Evolutionary conservation across 2,113 vertebrate genomes (phyloP).

Genomic region (Edolisoma coerulescens): DNA sequence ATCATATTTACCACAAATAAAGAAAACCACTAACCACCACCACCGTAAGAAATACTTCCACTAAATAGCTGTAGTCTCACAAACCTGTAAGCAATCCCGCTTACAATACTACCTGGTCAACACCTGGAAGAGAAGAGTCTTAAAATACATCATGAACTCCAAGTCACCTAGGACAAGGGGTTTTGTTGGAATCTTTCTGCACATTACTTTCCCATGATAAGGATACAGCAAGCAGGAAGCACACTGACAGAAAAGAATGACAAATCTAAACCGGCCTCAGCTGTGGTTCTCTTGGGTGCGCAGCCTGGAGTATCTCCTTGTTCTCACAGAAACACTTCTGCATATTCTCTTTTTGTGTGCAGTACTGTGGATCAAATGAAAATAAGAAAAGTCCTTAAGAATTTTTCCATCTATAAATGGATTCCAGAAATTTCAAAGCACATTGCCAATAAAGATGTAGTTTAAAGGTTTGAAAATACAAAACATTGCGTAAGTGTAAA

Average conservation of each 20-base stretch:
- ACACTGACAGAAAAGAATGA: not conserved
- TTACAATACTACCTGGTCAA: not conserved
- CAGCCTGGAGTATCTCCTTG: not conserved
- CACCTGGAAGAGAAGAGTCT: not conserved
- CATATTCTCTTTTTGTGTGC: not conserved
- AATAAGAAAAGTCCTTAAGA: not conserved
- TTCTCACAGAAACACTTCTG: not conserved
- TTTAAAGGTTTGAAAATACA: not conserved
- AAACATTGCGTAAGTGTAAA: not conserved
- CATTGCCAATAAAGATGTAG: not conserved
- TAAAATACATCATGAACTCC: not conserved
- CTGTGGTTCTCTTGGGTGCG: not conserved
- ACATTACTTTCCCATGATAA: not conserved
- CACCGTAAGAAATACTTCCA: not conserved
- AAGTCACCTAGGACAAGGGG: not conserved
- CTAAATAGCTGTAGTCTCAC: not conserved
- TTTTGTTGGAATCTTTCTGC: not conserved
- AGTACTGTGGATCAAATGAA: not conserved
- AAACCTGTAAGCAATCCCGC: not conserved
- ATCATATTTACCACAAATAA: not conserved
- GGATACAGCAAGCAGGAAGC: not conserved
- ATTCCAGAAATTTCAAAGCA: not conserved
- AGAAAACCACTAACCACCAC: not conserved
- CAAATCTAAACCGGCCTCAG: not conserved
- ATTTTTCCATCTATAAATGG: not conserved